Percentiles rank a stretch among this genome's conserved stretches.
Conservation (phyloP, 2,888 invertebrate genomes). For the Automeris io region DNA sequence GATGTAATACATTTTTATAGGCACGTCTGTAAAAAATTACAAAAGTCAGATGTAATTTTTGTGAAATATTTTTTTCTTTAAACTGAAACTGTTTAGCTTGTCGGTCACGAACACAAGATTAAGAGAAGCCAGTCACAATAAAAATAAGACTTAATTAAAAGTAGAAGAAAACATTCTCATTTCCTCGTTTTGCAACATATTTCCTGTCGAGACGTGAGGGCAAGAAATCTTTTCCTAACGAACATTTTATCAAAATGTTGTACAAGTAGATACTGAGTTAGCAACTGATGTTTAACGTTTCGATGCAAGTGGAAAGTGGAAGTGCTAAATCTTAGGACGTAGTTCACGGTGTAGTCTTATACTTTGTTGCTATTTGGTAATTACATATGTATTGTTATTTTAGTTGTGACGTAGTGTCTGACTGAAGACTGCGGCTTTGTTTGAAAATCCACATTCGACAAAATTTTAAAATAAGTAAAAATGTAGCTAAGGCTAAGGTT, state of each 20-base stretch:
- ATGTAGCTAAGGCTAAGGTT: no score
- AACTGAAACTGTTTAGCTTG: conserved; percentile 32
- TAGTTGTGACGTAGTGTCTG: no score
- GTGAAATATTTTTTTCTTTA: conserved; percentile 11
- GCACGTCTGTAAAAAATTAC: neutral
- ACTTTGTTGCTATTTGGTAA: conserved; percentile 39
- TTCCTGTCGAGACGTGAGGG: conserved; percentile 25
- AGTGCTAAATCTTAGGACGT: conserved; percentile 56
- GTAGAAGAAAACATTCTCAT: conserved; percentile 34
- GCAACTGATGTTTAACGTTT: conserved; percentile 59
- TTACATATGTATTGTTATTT: conserved; percentile 28
- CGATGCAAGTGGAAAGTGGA: conserved; percentile 61
- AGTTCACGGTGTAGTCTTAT: conserved; percentile 45
- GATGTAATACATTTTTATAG: neutral
- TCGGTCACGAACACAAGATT: conserved; percentile 43
- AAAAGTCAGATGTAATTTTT: neutral
- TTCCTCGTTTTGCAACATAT: conserved; percentile 25
- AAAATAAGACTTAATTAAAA: conserved; percentile 55
- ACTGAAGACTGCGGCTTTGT: no score
- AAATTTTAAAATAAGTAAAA: no score
- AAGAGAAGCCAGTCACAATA: conserved; percentile 32
- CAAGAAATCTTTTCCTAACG: conserved; percentile 30
- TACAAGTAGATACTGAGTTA: conserved; percentile 47
- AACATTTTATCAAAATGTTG: conserved; percentile 32
- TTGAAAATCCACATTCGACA: no score